Evolutionary conservation across 2,888 invertebrate species (phyloP).

Genomic region (Drosophila quinaria): DNA sequence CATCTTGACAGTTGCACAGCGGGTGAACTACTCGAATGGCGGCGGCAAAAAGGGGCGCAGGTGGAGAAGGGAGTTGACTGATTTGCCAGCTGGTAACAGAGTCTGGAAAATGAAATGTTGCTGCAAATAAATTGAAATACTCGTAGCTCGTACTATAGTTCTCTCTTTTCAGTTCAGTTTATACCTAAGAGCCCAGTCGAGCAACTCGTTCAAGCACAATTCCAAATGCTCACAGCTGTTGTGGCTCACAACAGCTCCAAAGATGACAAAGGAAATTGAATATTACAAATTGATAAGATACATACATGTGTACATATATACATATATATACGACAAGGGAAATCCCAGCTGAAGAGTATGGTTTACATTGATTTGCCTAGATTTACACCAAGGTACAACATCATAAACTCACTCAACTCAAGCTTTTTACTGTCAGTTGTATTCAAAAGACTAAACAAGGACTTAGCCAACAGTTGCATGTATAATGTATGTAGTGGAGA

Average conservation of each 20-base stretch:
- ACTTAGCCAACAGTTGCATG: background rate
- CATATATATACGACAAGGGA: background rate
- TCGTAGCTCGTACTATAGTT: background rate
- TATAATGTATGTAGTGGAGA: background rate
- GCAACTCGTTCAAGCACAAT: slow-evolving; percentile 12
- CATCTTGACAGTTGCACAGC: slow-evolving; percentile 11
- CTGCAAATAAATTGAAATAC: slow-evolving; percentile 31
- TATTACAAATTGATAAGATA: slow-evolving; percentile 25
- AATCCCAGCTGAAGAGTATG: background rate
- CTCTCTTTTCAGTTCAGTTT: background rate
- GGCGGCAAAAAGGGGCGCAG: background rate
- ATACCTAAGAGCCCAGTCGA: background rate
- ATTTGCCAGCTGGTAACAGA: slow-evolving; percentile 23
- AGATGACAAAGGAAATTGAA: slow-evolving; percentile 25
- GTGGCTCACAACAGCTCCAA: slow-evolving; percentile 10
- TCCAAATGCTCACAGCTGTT: slow-evolving; percentile 52
- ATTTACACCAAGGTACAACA: slow-evolving; percentile 1
- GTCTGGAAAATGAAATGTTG: slow-evolving; percentile 24
- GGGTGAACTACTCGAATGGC: background rate
- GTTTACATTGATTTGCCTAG: background rate
- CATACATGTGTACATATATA: background rate
- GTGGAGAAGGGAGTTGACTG: slow-evolving; percentile 10
- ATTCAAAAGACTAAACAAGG: background rate
- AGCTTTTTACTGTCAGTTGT: slow-evolving; percentile 3
- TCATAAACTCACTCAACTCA: slow-evolving; percentile 3